phyloP scores from a whole-genome alignment of 2,888 invertebrate genomes.

The Dione vanillae region DNA sequence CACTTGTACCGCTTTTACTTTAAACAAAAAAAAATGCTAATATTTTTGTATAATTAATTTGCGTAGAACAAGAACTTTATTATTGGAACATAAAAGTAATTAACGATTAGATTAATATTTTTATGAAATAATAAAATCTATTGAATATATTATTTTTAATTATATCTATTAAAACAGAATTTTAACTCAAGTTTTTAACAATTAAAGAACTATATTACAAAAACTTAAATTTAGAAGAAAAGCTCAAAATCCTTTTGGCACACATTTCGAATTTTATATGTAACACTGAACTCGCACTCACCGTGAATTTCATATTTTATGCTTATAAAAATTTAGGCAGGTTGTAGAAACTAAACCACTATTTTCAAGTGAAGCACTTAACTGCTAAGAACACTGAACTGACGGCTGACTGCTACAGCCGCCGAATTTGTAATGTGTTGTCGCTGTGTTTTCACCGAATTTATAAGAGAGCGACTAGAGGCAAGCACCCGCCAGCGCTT shows the following conservation, averaged over 20 bases:
- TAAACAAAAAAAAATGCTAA: slow-evolving; percentile 52
- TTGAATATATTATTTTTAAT: no score
- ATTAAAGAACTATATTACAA: not conserved
- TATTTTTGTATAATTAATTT: slow-evolving; percentile 40
- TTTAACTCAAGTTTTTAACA: not conserved
- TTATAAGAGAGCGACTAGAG: slow-evolving; percentile 77
- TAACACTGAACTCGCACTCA: slow-evolving; percentile 68
- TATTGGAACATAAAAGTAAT: slow-evolving; percentile 18
- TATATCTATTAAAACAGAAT: not conserved
- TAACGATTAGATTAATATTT: not conserved
- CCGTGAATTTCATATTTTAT: slow-evolving; percentile 82
- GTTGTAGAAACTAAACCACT: slow-evolving; percentile 78
- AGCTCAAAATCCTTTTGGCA: not conserved
- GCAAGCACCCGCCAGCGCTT: slow-evolving; percentile 64
- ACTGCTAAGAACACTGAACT: slow-evolving; percentile 62
- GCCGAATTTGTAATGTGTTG: slow-evolving; percentile 83
- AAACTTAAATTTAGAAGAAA: not conserved
- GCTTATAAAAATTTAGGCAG: slow-evolving; percentile 69
- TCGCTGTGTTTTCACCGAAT: slow-evolving; percentile 79
- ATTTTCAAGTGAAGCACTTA: slow-evolving; percentile 64
- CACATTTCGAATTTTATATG: slow-evolving; percentile 13
- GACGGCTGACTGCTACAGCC: slow-evolving; percentile 75
- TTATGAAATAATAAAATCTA: no score
- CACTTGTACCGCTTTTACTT: slow-evolving; percentile 81
- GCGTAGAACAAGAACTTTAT: slow-evolving; percentile 32